Evolutionary conservation across 1,140 invertebrate species (phyloP).

Genomic region (Battus philenor): DNA sequence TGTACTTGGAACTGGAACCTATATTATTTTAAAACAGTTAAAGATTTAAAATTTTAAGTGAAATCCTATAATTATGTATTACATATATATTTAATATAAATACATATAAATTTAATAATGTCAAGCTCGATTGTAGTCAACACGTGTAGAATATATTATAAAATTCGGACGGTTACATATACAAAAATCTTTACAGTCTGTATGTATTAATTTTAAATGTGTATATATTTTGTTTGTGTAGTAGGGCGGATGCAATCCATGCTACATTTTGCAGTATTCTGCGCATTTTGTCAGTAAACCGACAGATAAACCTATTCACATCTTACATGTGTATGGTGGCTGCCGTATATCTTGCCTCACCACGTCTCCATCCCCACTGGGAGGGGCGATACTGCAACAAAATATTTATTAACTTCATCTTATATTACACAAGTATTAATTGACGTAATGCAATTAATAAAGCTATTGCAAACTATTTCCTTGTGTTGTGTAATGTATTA

Average conservation of each 20-base stretch:
- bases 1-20: not conserved
- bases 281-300: too few relatives aligned
- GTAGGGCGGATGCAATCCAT: not conserved
- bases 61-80: too few relatives aligned
- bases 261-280: slow-evolving; percentile 5
- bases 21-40: too few relatives aligned
- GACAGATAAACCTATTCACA: too few relatives aligned
- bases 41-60: too few relatives aligned
- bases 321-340: slow-evolving; percentile 93
- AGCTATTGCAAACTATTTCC: too few relatives aligned
- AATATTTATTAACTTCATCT: too few relatives aligned
- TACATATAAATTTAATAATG: slow-evolving; percentile 3
- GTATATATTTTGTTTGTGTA: not conserved
- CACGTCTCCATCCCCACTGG: slow-evolving; percentile 92
- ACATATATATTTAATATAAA: slow-evolving; percentile 1
- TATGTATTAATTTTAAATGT: not conserved
- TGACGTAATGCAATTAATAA: too few relatives aligned
- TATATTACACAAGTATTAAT: too few relatives aligned
- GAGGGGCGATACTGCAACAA: slow-evolving; percentile 91
- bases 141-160: not conserved
- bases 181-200: not conserved
- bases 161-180: not conserved
- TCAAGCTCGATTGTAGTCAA: not conserved
- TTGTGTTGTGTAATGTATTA: too few relatives aligned
- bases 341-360: slow-evolving; percentile 93